These are phyloP conservation scores for Sialis lutaria DNA, from an alignment of 2,888 invertebrate genomes.

Conservation along the genomic window DNA sequence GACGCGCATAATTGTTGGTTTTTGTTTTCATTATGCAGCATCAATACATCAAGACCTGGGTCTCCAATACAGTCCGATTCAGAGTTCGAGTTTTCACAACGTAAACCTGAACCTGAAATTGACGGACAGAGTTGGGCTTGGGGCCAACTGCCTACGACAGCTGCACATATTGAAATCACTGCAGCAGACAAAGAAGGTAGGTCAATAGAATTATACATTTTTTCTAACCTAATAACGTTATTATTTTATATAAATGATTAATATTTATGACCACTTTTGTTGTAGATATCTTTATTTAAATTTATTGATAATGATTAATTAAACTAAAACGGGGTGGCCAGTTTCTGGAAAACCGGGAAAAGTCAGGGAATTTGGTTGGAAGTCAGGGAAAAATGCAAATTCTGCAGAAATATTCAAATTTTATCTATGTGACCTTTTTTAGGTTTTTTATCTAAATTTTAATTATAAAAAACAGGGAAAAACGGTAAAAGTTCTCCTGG, in stretches of 20 bases:
- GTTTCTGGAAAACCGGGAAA: too few species aligned
- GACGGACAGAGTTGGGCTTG: constrained; percentile 65
- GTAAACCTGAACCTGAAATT: constrained; percentile 24
- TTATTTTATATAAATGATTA: neutral
- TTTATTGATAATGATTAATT: too few species aligned
- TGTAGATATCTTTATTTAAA: neutral
- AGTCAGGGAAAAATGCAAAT: too few species aligned
- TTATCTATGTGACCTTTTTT: too few species aligned
- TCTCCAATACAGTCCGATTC: constrained; percentile 89
- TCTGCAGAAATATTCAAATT: too few species aligned
- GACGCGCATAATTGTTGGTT: neutral
- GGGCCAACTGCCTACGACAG: constrained; percentile 64
- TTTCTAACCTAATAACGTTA: neutral
- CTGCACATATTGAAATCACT: constrained; percentile 8
- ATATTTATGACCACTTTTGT: neutral
- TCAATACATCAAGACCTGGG: constrained; percentile 44
- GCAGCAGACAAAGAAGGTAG: constrained; percentile 9
- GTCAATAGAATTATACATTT: neutral
- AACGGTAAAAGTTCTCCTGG: too few species aligned
- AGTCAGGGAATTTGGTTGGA: too few species aligned
- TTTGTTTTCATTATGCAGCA: neutral
- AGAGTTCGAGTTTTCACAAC: constrained; percentile 61
- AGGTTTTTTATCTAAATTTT: too few species aligned
- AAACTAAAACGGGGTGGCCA: too few species aligned
- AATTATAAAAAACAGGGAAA: too few species aligned